These are phyloP conservation scores for Neoascia interrupta DNA, from an alignment of 2,888 invertebrate species.

Conservation along the genomic window DNA sequence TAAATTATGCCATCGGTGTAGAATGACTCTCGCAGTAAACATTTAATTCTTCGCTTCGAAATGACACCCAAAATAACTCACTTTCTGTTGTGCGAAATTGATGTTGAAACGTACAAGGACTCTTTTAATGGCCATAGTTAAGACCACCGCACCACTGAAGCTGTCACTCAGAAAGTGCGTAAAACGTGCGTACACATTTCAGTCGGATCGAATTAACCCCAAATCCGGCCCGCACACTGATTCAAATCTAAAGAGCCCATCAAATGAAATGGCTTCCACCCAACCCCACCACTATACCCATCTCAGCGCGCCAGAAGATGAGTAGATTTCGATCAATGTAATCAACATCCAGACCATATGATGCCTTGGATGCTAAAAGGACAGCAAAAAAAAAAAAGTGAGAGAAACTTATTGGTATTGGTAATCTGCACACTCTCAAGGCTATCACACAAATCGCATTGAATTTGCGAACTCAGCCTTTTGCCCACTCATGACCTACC, in stretches of 20 bases:
- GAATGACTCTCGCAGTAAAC: slow-evolving; percentile 3
- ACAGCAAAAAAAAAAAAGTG: no score
- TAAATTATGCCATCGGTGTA: slow-evolving; percentile 15
- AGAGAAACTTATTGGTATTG: slow-evolving; percentile 1
- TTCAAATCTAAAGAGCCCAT: slow-evolving; percentile 3
- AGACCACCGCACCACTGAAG: not conserved
- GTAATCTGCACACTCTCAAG: slow-evolving; percentile 15
- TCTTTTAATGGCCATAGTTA: not conserved
- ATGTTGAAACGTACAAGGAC: not conserved
- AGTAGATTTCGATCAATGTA: slow-evolving; percentile 24
- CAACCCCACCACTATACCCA: not conserved
- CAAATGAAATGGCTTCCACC: slow-evolving; percentile 15
- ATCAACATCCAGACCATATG: slow-evolving; percentile 35
- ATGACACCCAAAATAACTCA: not conserved
- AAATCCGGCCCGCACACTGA: slow-evolving; percentile 10
- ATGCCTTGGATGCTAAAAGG: not conserved
- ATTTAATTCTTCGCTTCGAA: not conserved
- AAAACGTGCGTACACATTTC: not conserved
- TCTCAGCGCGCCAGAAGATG: slow-evolving; percentile 8
- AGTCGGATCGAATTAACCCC: slow-evolving; percentile 5
- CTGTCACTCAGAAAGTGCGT: not conserved
- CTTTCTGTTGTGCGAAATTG: not conserved
- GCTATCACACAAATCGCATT: slow-evolving; percentile 26
- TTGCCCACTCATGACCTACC: not conserved
- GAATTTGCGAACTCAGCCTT: slow-evolving; percentile 22